These are phyloP conservation scores for Latrodectus hesperus DNA, from an alignment of 2,888 invertebrate species.

Conservation along the genomic window DNA sequence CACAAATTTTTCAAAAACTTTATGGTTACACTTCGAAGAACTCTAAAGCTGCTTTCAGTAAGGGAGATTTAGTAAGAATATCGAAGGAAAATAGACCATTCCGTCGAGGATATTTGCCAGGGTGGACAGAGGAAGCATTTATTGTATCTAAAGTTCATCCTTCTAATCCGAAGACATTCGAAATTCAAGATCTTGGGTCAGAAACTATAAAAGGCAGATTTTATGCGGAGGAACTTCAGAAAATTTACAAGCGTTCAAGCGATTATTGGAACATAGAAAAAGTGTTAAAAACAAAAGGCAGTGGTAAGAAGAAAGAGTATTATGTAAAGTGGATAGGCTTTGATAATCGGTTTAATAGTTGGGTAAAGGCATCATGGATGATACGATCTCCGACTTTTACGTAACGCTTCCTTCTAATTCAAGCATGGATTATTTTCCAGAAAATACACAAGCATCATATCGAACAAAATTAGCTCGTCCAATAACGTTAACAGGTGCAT, in stretches of 20 bases:
- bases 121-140: constrained; percentile 43
- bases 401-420: constrained; percentile 71
- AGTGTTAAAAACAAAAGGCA: constrained; percentile 9
- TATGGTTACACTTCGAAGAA: constrained; percentile 8
- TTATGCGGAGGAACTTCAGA: constrained; percentile 38
- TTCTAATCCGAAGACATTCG: neutral
- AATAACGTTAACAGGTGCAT: constrained; percentile 70
- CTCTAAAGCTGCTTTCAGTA: neutral
- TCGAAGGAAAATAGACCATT: constrained; percentile 9
- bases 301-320: constrained; percentile 14
- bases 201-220: constrained; percentile 21
- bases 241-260: neutral
- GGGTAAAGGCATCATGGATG: constrained; percentile 5
- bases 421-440: constrained; percentile 71
- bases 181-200: neutral
- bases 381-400: too few relatives aligned
- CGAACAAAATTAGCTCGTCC: constrained; percentile 71
- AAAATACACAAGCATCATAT: constrained; percentile 72
- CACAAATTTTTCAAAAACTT: constrained; percentile 22
- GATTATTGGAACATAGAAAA: constrained; percentile 32
- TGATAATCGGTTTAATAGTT: neutral
- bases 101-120: constrained; percentile 39
- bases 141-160: constrained; percentile 1
- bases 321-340: constrained; percentile 30
- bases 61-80: constrained; percentile 24